phyloP scores from a whole-genome alignment of 2,888 invertebrate genomes.

The Gymnocheta viridis region DNA sequence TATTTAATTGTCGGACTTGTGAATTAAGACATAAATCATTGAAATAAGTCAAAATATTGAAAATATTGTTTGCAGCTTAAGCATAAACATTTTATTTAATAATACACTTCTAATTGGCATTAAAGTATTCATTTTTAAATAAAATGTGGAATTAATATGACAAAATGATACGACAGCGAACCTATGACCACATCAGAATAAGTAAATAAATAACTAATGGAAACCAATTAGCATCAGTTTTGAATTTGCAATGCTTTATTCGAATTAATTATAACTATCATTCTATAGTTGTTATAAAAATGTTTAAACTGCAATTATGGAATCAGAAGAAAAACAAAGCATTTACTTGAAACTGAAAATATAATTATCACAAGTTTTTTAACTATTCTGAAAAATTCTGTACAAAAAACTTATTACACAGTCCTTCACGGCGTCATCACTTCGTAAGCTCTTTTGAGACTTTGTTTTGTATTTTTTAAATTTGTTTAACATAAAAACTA shows the following conservation, averaged over 20 bases:
- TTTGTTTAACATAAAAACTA: neutral
- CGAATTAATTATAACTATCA: too few relatives aligned
- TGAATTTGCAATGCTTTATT: neutral
- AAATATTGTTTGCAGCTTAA: constrained; percentile 8
- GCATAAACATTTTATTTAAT: constrained; percentile 31
- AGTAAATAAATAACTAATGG: neutral
- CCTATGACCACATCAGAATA: neutral
- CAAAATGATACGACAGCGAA: too few relatives aligned
- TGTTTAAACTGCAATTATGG: too few relatives aligned
- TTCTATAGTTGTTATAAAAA: too few relatives aligned
- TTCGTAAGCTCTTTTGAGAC: constrained; percentile 68
- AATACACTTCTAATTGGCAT: constrained; percentile 35
- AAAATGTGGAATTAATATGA: constrained; percentile 42
- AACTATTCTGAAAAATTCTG: too few relatives aligned
- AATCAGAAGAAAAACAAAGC: too few relatives aligned
- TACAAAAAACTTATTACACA: constrained; percentile 21
- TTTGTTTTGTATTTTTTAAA: too few relatives aligned
- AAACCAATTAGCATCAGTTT: neutral
- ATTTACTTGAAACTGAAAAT: too few relatives aligned
- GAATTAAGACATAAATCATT: constrained; percentile 54
- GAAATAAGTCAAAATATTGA: constrained; percentile 48
- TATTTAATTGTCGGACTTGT: constrained; percentile 10
- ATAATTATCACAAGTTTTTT: too few relatives aligned
- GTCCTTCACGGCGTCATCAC: constrained; percentile 39
- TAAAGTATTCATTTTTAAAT: constrained; percentile 21